These are phyloP conservation scores for Hedychridium roseum DNA, from an alignment of 2,888 invertebrate genomes.

Conservation along the genomic window DNA sequence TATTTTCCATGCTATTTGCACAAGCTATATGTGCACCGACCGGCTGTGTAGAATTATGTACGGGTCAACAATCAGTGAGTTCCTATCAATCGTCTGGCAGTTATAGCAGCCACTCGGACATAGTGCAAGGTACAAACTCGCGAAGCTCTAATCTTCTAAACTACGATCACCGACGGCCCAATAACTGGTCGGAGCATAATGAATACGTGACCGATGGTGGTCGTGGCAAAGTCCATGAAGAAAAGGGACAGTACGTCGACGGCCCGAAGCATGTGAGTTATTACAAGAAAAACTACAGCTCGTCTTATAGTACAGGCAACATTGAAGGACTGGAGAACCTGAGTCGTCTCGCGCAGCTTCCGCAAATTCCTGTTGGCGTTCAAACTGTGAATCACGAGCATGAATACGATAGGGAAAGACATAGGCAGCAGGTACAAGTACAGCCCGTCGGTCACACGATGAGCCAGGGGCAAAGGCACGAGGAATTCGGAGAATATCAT, in stretches of 20 bases:
- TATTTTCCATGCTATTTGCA: slow-evolving; percentile 36
- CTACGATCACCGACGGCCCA: slow-evolving; percentile 39
- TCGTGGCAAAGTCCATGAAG: slow-evolving; percentile 46
- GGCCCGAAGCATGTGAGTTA: slow-evolving; percentile 36
- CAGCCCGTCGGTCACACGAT: slow-evolving; percentile 12
- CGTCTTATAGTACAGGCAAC: slow-evolving; percentile 37
- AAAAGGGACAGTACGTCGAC: slow-evolving; percentile 39
- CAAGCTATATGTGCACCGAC: slow-evolving; percentile 39
- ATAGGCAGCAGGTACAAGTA: slow-evolving; percentile 19
- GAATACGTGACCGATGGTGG: slow-evolving; percentile 46
- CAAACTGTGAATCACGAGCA: slow-evolving; percentile 13
- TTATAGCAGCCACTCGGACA: slow-evolving; percentile 13
- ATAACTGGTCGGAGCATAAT: slow-evolving; percentile 51
- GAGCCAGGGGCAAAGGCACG: slow-evolving; percentile 32
- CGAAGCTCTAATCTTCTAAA: slow-evolving; percentile 16
- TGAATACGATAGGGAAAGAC: slow-evolving; percentile 15
- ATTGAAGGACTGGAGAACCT: too few relatives aligned
- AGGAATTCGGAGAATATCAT: slow-evolving; percentile 38
- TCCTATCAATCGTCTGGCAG: slow-evolving; percentile 14
- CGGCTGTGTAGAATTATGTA: slow-evolving; percentile 40
- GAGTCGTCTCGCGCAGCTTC: background rate
- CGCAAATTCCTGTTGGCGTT: background rate
- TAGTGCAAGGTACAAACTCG: slow-evolving; percentile 13
- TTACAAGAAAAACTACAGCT: slow-evolving; percentile 51
- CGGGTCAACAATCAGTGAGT: slow-evolving; percentile 8